phyloP scores from a whole-genome alignment of 2,888 invertebrate species.

The Steromphala cineraria region DNA sequence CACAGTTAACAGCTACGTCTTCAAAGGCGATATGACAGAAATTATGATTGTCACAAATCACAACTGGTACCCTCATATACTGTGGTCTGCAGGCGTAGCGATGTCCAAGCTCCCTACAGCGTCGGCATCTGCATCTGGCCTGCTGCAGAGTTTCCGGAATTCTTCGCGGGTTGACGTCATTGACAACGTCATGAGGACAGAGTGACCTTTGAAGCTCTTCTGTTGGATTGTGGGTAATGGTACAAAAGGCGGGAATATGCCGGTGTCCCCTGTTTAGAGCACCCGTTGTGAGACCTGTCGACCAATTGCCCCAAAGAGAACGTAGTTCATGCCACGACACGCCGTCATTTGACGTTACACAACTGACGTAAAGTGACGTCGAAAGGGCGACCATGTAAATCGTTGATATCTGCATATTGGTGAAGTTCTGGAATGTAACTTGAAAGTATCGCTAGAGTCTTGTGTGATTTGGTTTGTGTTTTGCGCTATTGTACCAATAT shows the following conservation, averaged over 20 bases:
- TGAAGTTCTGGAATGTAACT: no score
- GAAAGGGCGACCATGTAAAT: no score
- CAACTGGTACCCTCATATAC: neutral
- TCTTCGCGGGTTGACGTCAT: constrained; percentile 30
- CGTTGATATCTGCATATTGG: no score
- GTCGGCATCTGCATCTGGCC: constrained; percentile 34
- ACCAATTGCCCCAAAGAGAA: neutral
- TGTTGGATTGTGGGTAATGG: neutral
- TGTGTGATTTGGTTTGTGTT: no score
- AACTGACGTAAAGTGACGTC: neutral
- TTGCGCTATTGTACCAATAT: no score
- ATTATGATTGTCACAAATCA: neutral
- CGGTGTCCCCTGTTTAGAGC: neutral
- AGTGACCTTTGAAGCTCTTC: constrained; percentile 10
- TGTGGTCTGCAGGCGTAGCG: constrained; percentile 30
- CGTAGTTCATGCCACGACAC: neutral
- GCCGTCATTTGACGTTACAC: neutral
- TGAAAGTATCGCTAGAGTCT: no score
- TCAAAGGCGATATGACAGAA: neutral
- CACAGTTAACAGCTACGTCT: neutral
- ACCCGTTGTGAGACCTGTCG: neutral
- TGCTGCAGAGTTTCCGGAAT: constrained; percentile 31
- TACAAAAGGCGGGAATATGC: neutral
- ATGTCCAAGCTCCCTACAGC: constrained; percentile 24
- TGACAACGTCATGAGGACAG: constrained; percentile 36